These are phyloP conservation scores for Pseudorectes ferrugineus DNA, from an alignment of 2,113 vertebrate species.

Conservation along the genomic window DNA sequence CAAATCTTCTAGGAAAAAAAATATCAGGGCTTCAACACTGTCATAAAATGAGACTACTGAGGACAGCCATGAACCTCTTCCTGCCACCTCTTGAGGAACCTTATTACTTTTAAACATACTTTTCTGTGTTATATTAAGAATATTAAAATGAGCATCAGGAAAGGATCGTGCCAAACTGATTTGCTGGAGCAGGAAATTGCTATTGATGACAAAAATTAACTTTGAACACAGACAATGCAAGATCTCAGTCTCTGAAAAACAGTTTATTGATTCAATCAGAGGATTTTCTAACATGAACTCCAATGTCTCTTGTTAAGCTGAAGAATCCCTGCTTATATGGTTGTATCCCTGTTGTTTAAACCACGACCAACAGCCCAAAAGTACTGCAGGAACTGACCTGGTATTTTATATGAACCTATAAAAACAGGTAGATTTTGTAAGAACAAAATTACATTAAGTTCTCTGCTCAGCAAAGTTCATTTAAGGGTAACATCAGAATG, in stretches of 20 bases:
- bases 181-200: not conserved
- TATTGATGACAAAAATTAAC: not conserved
- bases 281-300: not conserved
- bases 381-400: not conserved
- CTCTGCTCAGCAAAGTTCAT: not conserved
- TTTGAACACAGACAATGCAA: not conserved
- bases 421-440: not conserved
- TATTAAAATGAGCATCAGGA: not conserved
- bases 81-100: not conserved
- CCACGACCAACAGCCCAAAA: not conserved
- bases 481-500: not conserved
- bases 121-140: not conserved
- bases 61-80: not conserved
- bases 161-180: not conserved
- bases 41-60: not conserved
- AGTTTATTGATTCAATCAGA: not conserved
- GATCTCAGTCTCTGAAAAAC: not conserved
- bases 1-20: not conserved
- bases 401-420: not conserved
- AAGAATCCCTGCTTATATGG: not conserved
- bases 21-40: not conserved
- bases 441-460: not conserved
- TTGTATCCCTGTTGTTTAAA: not conserved
- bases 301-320: not conserved
- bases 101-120: not conserved